Base-by-base conservation (phyloP, 2,797 vertebrate species). In the Apodemus agrarius region DNA sequence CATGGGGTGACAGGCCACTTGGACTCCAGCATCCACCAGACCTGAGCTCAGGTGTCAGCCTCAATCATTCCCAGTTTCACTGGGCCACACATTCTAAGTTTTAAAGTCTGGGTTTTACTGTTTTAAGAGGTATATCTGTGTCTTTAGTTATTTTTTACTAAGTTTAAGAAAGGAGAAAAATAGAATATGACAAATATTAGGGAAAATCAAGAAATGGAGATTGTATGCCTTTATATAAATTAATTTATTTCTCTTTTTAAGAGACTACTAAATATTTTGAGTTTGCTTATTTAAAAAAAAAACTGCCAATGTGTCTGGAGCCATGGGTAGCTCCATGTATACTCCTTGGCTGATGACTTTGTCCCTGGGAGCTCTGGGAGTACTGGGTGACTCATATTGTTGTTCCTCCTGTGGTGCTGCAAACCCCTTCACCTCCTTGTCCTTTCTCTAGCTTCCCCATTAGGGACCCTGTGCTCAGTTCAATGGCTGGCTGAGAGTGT, bases 141-240 rank as follows among this genome's bases (percentile, higher is more conserved):
- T 76, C 13, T 76, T 46, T 82, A 16, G 24, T 83, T 94, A 83
- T 65, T 97, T 40, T 92, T 94, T 3, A 40, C 67, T 12, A 67
- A 22, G 0, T 65, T 34, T 74, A 37, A 57, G 2, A 13, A 43
- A 75, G 46, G n/a, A 61, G 6, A 10, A 40, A 83, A 59, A 46
- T 40, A 34, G 29, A 79, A 49, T 59, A 11, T 74, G 7, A 43
- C 85, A n/a, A 79, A 6, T 59, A 52, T 79, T 57, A 83, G 40
- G 11, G n/a, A 86, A 0, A 26, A 89, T 85, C 3, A 65, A 92
- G 2, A 84, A 54, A 76, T 81, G 22, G 37, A 65, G 80, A 54
- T 76, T 91, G 17, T 69, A 34, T 54, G 52, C 5, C 6, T 97
- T 31, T 52, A 78, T 59, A 1, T 75, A 46, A 59, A 75, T 63